phyloP scores from a whole-genome alignment of 2,888 invertebrate species.

The Harmothoe impar region DNA sequence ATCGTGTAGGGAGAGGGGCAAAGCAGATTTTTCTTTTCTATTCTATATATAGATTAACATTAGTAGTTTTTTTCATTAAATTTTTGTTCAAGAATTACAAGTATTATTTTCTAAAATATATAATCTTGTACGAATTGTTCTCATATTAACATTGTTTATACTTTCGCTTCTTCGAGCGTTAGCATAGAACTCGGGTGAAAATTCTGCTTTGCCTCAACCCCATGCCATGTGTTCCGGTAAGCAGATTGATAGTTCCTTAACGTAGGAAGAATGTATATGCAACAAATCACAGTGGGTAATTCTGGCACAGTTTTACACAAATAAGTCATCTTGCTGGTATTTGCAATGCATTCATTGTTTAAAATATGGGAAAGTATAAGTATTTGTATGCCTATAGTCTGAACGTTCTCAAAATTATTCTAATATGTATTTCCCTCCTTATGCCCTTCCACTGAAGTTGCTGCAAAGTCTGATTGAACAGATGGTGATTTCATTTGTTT shows the following conservation, averaged over 20 bases:
- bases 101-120: background rate
- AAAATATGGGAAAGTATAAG: background rate
- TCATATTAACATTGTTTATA: background rate
- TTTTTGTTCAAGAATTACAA: background rate
- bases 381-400: background rate
- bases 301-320: background rate
- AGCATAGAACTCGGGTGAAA: background rate
- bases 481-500: no score
- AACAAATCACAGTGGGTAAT: constrained; percentile 31
- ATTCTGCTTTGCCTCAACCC: constrained; percentile 26
- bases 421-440: no score
- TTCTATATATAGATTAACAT: background rate
- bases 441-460: no score
- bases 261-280: background rate
- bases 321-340: background rate
- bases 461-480: no score
- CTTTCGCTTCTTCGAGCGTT: no score
- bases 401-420: no score
- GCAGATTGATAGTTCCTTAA: constrained; percentile 23
- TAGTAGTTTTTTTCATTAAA: background rate
- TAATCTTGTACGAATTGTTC: background rate
- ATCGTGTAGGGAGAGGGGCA: background rate
- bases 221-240: background rate
- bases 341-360: background rate
- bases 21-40: background rate